phyloP scores from a whole-genome alignment of 1,140 invertebrate species.

The Cherax quadricarinatus region DNA sequence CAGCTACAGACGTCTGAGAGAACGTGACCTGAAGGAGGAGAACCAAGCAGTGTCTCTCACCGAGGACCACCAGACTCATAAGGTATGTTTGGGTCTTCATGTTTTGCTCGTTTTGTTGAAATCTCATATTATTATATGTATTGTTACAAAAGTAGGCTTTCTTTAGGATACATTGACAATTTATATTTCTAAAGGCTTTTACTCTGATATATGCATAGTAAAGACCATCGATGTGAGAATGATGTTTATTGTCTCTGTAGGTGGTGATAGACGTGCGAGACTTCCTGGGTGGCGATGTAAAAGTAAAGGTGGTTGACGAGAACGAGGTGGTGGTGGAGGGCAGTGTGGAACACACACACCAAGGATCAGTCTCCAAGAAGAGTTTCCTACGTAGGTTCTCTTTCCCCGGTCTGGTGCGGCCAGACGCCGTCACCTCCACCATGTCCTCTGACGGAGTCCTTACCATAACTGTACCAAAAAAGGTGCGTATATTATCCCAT shows the following conservation, averaged over 20 bases:
- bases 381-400: slow-evolving; percentile 23
- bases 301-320: slow-evolving; percentile 51
- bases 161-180: too few species aligned
- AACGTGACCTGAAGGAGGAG: slow-evolving; percentile 50
- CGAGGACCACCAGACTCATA: slow-evolving; percentile 39
- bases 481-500: not conserved
- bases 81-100: slow-evolving; percentile 12
- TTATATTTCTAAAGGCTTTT: too few species aligned
- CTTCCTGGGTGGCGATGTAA: slow-evolving; percentile 30
- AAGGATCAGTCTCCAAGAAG: slow-evolving; percentile 37
- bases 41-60: slow-evolving; percentile 59
- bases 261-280: slow-evolving; percentile 53
- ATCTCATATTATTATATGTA: too few species aligned
- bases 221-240: not conserved
- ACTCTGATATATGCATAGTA: too few species aligned
- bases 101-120: too few species aligned
- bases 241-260: not conserved
- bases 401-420: slow-evolving; percentile 41
- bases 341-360: slow-evolving; percentile 33
- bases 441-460: slow-evolving; percentile 67
- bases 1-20: slow-evolving; percentile 42
- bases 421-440: slow-evolving; percentile 51
- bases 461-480: slow-evolving; percentile 52
- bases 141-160: too few species aligned
- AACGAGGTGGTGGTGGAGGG: slow-evolving; percentile 55